Conservation (phyloP, 2,888 invertebrate genomes). For the Dasysyrphus tricinctus region DNA sequence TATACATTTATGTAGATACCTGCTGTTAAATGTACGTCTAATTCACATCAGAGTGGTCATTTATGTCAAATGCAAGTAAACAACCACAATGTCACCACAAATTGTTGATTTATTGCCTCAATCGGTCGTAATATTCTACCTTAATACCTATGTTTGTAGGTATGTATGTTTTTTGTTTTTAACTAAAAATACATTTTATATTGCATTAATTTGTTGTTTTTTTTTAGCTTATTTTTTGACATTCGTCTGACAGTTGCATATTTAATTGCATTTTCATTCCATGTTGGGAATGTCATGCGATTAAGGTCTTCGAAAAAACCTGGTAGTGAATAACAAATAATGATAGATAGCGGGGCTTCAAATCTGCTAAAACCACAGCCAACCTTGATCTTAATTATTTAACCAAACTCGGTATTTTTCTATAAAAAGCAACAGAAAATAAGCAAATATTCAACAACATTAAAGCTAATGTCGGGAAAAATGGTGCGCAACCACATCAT, state of each 20-base stretch:
- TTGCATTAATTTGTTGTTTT: constrained; percentile 7
- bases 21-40: not conserved
- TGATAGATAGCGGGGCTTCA: not conserved
- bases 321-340: constrained; percentile 19
- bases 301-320: not conserved
- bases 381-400: constrained; percentile 46
- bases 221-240: constrained; percentile 14
- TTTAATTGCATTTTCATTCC: constrained; percentile 25
- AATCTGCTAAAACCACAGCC: constrained; percentile 31
- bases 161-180: not conserved
- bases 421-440: not conserved
- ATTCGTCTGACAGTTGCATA: constrained; percentile 40
- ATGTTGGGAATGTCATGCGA: constrained; percentile 17
- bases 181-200: not conserved
- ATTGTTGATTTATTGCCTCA: constrained; percentile 24
- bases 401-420: constrained; percentile 9
- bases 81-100: constrained; percentile 31
- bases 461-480: not conserved
- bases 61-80: constrained; percentile 29
- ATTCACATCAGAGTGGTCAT: constrained; percentile 3
- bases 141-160: not conserved
- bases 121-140: constrained; percentile 7
- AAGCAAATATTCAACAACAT: constrained; percentile 2
- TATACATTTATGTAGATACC: not conserved
- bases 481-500: constrained; percentile 1